Conservation (phyloP, 2,888 invertebrate species). For the Acanthosepion esculentum region DNA sequence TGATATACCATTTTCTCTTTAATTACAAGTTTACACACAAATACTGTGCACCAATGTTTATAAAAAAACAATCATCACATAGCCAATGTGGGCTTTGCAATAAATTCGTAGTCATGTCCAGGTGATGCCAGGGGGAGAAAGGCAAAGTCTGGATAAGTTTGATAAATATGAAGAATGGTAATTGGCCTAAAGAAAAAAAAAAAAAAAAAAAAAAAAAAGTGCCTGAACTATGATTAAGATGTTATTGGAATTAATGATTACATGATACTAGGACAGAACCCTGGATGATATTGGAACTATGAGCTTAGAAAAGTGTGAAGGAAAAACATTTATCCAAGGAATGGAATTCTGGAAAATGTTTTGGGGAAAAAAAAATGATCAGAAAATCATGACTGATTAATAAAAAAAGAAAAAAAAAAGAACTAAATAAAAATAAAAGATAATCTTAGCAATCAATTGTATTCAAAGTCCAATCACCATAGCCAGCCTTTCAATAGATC, state of each 20-base stretch:
- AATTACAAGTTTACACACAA: neutral
- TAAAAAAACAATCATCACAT: neutral
- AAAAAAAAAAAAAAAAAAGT: neutral
- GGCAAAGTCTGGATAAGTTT: neutral
- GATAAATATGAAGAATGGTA: neutral
- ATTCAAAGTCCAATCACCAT: neutral
- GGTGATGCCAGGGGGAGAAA: neutral
- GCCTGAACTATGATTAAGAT: neutral
- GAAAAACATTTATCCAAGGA: neutral
- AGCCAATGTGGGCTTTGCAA: constrained; percentile 6
- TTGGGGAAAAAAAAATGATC: too few species aligned
- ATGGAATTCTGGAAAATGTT: neutral
- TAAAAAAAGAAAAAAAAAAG: neutral
- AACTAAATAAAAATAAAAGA: neutral
- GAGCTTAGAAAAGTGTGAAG: neutral
- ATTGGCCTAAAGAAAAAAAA: neutral
- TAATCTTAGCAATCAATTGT: neutral
- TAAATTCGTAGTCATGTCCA: neutral
- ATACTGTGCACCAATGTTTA: neutral
- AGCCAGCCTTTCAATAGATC: neutral
- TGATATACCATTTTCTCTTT: neutral
- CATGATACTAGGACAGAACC: neutral
- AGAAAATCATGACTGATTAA: too few species aligned
- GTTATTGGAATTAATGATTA: neutral
- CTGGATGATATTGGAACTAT: neutral